A percentile compares a stretch with the other conserved stretches of the same genome.
Conservation (phyloP, 1,140 invertebrate species). For the Propsilocerus akamusi region DNA sequence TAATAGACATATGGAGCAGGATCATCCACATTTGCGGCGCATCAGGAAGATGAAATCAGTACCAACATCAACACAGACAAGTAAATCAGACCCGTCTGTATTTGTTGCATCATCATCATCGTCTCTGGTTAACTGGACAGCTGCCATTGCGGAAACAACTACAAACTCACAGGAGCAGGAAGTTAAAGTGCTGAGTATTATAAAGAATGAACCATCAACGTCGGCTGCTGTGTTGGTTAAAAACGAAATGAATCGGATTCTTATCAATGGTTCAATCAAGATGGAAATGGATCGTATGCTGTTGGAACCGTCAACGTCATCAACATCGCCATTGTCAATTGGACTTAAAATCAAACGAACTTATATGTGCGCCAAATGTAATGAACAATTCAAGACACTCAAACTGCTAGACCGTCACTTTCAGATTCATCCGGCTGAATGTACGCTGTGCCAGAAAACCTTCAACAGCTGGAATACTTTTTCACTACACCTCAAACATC, state of each 20-base stretch:
- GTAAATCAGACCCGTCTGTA: background rate
- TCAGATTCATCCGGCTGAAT: conserved; percentile 59
- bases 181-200: background rate
- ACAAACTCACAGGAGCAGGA: background rate
- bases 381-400: conserved; percentile 25
- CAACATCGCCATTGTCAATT: background rate
- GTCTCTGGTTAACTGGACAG: background rate
- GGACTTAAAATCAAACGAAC: background rate
- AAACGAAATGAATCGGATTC: background rate
- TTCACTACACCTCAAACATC: conserved; percentile 54
- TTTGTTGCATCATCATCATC: background rate
- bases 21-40: conserved; percentile 1
- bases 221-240: background rate
- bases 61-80: background rate
- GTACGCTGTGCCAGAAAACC: conserved; percentile 56
- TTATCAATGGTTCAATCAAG: background rate
- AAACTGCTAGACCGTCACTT: conserved; percentile 45
- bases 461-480: conserved; percentile 53
- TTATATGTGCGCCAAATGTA: conserved; percentile 34
- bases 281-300: background rate
- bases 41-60: background rate
- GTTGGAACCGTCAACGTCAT: background rate
- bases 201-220: background rate
- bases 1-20: background rate
- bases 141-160: background rate